A percentile compares a stretch with the other conserved stretches of the same genome.
Conservation (phyloP, 2,888 invertebrate genomes). For the Eupithecia vulgata region DNA sequence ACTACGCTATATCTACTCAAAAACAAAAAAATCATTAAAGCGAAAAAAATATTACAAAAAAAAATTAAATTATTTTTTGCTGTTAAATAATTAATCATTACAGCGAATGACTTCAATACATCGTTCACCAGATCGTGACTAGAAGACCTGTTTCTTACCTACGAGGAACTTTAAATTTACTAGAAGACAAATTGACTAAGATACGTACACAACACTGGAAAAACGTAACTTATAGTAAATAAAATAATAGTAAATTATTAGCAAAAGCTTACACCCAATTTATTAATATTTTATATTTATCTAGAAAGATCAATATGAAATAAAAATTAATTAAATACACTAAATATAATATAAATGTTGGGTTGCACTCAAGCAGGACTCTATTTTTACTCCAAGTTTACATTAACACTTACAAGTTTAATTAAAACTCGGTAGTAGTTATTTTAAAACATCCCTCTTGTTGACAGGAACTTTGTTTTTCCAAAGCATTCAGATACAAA, state of each 20-base stretch:
- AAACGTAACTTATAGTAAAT: not conserved
- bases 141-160: not conserved
- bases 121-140: not conserved
- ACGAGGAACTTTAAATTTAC: not conserved
- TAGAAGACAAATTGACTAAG: not conserved
- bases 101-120: no score
- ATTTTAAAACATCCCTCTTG: not conserved
- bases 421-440: no score
- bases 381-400: not conserved
- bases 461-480: not conserved
- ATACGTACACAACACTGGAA: not conserved
- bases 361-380: not conserved
- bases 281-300: not conserved
- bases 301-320: no score
- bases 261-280: not conserved
- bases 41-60: no score
- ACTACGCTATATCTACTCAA: not conserved
- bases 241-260: not conserved
- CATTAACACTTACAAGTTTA: no score
- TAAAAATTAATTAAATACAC: no score
- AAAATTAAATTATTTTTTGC: no score
- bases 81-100: no score
- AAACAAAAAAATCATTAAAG: no score
- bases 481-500: not conserved
- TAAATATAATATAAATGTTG: no score